A percentile compares a stretch with the other conserved stretches of the same genome.
Evolutionary conservation across 2,113 vertebrate genomes (phyloP).

Genomic region (Strix aluco): DNA sequence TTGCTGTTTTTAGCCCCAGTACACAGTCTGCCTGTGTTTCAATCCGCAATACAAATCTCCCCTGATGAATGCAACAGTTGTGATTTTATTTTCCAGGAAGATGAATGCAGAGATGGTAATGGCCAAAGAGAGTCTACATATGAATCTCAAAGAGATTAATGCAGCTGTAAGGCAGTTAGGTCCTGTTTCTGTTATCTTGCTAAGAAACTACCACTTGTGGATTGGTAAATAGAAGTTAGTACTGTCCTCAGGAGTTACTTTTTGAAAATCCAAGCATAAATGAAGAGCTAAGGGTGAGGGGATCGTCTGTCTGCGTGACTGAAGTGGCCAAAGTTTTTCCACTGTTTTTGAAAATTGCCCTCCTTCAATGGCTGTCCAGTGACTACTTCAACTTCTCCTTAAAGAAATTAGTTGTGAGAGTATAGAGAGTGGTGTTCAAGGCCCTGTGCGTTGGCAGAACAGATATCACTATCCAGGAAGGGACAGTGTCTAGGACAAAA

Average conservation of each 20-base stretch:
- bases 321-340: conserved; percentile 75
- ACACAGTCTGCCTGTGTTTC: background rate
- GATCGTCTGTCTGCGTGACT: conserved; percentile 64
- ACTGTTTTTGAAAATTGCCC: conserved; percentile 64
- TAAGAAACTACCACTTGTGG: background rate
- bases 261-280: conserved; percentile 64
- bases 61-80: background rate
- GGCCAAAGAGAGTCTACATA: background rate
- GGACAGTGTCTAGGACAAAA: conserved; percentile 72
- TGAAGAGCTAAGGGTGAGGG: conserved; percentile 24
- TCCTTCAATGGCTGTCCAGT: conserved; percentile 74
- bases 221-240: conserved; percentile 42
- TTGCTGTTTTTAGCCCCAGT: background rate
- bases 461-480: conserved; percentile 81
- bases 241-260: conserved; percentile 41
- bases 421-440: conserved; percentile 83
- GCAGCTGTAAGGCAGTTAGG: background rate
- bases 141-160: background rate
- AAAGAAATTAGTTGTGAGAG: conserved; percentile 83
- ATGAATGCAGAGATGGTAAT: background rate
- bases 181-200: background rate
- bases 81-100: background rate
- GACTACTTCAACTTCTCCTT: conserved; percentile 82
- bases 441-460: conserved; percentile 85
- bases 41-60: background rate